Base-by-base conservation (phyloP, 2,113 vertebrate species). In the Gadus macrocephalus region DNA sequence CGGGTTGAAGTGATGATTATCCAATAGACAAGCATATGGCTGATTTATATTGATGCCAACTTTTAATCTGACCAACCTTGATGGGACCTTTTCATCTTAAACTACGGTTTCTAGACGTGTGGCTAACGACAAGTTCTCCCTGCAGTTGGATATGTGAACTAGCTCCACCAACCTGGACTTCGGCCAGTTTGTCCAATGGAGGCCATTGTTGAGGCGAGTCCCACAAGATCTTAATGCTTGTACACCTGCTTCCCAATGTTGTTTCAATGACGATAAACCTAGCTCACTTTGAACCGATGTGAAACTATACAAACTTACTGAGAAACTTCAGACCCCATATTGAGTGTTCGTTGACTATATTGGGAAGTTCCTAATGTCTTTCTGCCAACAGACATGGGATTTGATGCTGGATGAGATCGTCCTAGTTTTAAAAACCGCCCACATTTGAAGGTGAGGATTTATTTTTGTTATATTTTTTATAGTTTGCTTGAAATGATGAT, bases 221-320 rank as follows among this genome's bases (percentile, higher is more conserved):
- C 55, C 55, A n/a, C 55, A 16, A n/a, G n/a, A 58, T 58, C 15
- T 16, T 14, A 5, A 58, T 17, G 15, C 42, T 8, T 16, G 3
- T 17, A 58, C 17, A 1, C 15, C 3, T n/a, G n/a, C 15, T 58
- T n/a, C 4, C 3, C 6, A 2, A 1, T 35, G 31, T 35, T 35
- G 31, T 87, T 81, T 53, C 92, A 22, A 27, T 93, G 92, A 93
- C 92, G 91, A 94, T 83, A 65, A 16, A 83, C 87, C 89, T 92
- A 93, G 93, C 93, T 93, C 93, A 94, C 93, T 94, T 92, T 93
- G 93, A 94, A 2, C 71, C 73, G 0, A 53, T 87, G 86, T 93
- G 91, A 93, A 93, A 93, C 76, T 70, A 80, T 58, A 81, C 0
- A 42, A 93, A 93, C 88, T 42, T 2, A 25, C 92, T 92, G 93